Evolutionary conservation across 1,140 invertebrate genomes (phyloP), one percentile per base, ranked within the genome.

Genomic region (Macrobrachium rosenbergii): DNA sequence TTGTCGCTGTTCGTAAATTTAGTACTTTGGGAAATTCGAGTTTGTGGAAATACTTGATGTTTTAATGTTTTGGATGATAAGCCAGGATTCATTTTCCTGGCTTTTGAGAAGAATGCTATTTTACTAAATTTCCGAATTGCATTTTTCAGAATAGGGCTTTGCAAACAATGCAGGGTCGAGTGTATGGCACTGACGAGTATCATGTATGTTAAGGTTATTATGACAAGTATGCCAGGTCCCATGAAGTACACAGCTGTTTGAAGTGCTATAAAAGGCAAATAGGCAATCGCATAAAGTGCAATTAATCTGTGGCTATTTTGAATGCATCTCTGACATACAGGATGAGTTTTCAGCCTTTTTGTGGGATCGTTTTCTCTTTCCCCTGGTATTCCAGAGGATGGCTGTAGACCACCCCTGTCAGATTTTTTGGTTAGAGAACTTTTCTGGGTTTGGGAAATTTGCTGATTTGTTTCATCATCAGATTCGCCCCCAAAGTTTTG

Each of bases 121-220:
- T 78, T 78, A 21, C 11, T 8, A n/a, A 78, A 16, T 78, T 78
- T 78, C n/a, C 52, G 52, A 59, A 78, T 19, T 52, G 76, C 76
- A 58, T 78, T 78, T 17, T n/a, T 52, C 0, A 78, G 76, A 58
- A 78, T 59, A 23, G 52, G 76, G 52, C 76, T 78, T 58, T 78
- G 76, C 2, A 21, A 58, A 19, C 43, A 45, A 16, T 78, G 59
- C 2, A 78, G 23, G n/a, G 14, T 78, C 5, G 76, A 58, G 17
- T 78, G 76, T 19, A 78, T n/a, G 19, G 52, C 76, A 14, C 8
- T 21, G 1, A 78, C 11, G 7, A 52, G n/a, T 19, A 60, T n/a
- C 45, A 59, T 78, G 23, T 78, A 60, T 5, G 23, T 78, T 3
- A 78, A 58, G 16, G 52, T 19, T 5, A 78, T 21, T 10, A 62